Evolutionary conservation across 1,140 invertebrate species (phyloP).

Genomic region (Diprion similis): DNA sequence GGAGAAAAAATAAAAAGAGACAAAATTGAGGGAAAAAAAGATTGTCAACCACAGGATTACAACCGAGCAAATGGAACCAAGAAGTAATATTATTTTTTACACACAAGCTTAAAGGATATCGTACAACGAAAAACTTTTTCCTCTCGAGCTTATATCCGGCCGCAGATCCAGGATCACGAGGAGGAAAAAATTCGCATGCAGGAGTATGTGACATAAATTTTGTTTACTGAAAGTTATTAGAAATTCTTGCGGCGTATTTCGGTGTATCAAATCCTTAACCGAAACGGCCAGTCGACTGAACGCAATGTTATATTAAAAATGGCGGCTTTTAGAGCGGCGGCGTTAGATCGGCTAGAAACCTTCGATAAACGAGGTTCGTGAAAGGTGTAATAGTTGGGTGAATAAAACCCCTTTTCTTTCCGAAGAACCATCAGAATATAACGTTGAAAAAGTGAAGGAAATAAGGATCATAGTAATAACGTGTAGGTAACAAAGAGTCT

Average conservation of each 20-base stretch:
- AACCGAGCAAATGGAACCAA: constrained; percentile 16
- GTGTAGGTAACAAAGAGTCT: constrained; percentile 1
- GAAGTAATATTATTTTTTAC: constrained; percentile 6
- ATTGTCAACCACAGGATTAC: constrained; percentile 5
- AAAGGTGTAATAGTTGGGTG: too few relatives aligned
- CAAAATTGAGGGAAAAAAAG: background rate
- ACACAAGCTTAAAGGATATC: background rate
- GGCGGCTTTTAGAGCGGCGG: background rate
- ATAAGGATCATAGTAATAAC: background rate
- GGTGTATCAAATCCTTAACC: constrained; percentile 9
- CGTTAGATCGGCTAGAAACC: background rate
- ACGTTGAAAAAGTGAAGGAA: too few relatives aligned
- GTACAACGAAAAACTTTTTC: constrained; percentile 15
- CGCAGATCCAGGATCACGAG: background rate
- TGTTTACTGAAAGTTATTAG: constrained; percentile 22
- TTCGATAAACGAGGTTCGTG: constrained; percentile 1
- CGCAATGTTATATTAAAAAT: background rate
- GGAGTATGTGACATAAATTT: constrained; percentile 13
- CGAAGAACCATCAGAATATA: too few relatives aligned
- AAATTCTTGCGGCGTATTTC: constrained; percentile 15
- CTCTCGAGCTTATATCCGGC: background rate
- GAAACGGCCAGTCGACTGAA: background rate
- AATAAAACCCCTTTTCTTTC: too few relatives aligned
- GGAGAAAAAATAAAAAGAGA: too few relatives aligned
- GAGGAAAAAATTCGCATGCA: constrained; percentile 12